Base-by-base conservation (phyloP, 2,113 vertebrate genomes). In the Podocnemis expansa region DNA sequence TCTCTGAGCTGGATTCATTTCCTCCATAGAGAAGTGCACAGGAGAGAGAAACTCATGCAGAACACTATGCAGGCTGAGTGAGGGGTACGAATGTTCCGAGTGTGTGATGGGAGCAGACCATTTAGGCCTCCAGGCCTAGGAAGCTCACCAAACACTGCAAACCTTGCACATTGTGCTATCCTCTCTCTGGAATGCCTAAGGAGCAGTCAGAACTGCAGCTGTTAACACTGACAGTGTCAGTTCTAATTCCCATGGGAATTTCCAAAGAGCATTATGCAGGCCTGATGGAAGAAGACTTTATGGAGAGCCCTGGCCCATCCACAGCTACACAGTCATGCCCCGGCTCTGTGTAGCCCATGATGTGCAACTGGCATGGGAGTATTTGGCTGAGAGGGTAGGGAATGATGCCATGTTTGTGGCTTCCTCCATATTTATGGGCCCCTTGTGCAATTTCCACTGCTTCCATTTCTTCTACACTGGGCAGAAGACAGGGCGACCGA, bases 331-430 rank as follows among this genome's bases (percentile, higher is more conserved):
- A 3, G 24, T 63, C 52, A n/a, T 21, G 1, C 5, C 52, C 19
- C 47, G 49, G 38, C 25, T 51, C 0, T 29, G n/a, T n/a, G n/a
- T n/a, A 79, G 24, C 17, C 34, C 75, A 51, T 10, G 25, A 24
- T 43, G 41, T 9, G 3, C 60, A n/a, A 24, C 38, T 41, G 38
- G 29, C n/a, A 21, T 0, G 1, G 60, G 34, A 6, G 31, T 63
- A 34, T 63, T 29, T n/a, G 63, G 34, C 38, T 67, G 63, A 21
- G 34, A 29, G 63, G 63, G 6, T 52, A 21, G 81, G 83, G 75
- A 43, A 63, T n/a, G 63, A 56, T 60, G 84, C 78, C 70, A 0
- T 0, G 0, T 0, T 4, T 56, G 21, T 4, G 41, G 5, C 67
- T 90, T 73, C 82, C 0, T 1, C 0, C 0, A 82, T 8, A 52